Conservation (phyloP, 2,113 vertebrate species). For the Climacteris rufus region DNA sequence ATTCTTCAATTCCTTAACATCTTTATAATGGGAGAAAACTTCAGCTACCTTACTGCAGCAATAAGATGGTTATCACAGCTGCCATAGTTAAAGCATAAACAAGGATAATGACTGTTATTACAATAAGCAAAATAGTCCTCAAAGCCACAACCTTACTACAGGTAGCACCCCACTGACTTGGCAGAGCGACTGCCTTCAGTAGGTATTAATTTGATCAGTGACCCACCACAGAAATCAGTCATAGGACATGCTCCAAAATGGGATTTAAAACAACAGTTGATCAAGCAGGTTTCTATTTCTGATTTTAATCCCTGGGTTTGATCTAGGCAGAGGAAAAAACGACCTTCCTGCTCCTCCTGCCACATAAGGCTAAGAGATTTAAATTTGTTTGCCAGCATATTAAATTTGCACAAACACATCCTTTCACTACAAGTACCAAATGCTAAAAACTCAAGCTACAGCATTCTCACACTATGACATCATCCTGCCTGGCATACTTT, state of each 20-base stretch:
- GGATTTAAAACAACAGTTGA: neutral
- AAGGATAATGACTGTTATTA: neutral
- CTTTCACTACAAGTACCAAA: constrained; percentile 49
- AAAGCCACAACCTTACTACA: neutral
- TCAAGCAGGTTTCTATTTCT: neutral
- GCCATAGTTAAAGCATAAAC: neutral
- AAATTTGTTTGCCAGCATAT: neutral
- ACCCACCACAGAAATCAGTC: neutral
- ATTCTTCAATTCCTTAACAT: neutral
- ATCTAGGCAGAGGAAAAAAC: neutral
- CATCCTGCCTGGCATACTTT: constrained; percentile 69
- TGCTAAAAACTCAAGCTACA: constrained; percentile 54
- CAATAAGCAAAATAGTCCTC: neutral
- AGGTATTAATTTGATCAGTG: neutral
- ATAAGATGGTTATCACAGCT: neutral
- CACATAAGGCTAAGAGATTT: neutral
- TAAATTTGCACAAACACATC: constrained; percentile 38
- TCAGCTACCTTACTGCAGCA: neutral
- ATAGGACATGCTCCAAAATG: neutral
- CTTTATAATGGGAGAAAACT: neutral
- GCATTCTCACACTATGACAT: constrained; percentile 70
- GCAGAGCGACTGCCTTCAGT: neutral
- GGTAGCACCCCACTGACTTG: neutral
- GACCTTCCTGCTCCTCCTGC: neutral
- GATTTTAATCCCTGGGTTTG: constrained; percentile 22